Evolutionary conservation across 2,113 vertebrate genomes (phyloP).

Genomic region (Bombycilla garrulus): DNA sequence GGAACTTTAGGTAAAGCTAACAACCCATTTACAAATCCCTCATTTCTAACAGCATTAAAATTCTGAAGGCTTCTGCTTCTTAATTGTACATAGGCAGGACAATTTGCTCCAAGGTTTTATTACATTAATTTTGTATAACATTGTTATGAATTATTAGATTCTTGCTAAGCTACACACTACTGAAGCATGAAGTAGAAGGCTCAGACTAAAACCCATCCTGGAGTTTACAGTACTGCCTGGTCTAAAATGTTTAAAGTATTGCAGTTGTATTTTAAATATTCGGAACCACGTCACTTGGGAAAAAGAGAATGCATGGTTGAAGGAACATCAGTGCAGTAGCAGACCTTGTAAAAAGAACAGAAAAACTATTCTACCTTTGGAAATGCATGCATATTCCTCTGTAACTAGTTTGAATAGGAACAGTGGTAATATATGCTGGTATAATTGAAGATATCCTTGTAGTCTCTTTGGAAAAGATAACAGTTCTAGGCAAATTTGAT

Average conservation of each 20-base stretch:
- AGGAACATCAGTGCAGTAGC: background rate
- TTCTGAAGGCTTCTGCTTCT: slow-evolving; percentile 30
- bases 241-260: background rate
- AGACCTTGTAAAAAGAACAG: background rate
- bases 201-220: background rate
- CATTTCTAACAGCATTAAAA: slow-evolving; percentile 15
- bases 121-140: slow-evolving; percentile 52
- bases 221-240: background rate
- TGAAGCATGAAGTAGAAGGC: slow-evolving; percentile 5
- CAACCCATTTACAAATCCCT: background rate
- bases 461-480: slow-evolving; percentile 1
- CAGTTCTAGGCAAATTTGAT: background rate
- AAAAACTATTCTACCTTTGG: background rate
- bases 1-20: background rate
- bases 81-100: slow-evolving; percentile 40
- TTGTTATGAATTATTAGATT: slow-evolving; percentile 46
- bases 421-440: background rate
- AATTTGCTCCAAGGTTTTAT: slow-evolving; percentile 55
- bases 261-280: background rate
- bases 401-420: background rate
- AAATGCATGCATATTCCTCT: background rate
- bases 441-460: background rate
- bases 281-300: background rate
- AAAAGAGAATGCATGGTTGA: background rate
- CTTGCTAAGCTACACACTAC: slow-evolving; percentile 9